Base-by-base conservation (phyloP, 1,140 invertebrate genomes). In the Berghia stephanieae region DNA sequence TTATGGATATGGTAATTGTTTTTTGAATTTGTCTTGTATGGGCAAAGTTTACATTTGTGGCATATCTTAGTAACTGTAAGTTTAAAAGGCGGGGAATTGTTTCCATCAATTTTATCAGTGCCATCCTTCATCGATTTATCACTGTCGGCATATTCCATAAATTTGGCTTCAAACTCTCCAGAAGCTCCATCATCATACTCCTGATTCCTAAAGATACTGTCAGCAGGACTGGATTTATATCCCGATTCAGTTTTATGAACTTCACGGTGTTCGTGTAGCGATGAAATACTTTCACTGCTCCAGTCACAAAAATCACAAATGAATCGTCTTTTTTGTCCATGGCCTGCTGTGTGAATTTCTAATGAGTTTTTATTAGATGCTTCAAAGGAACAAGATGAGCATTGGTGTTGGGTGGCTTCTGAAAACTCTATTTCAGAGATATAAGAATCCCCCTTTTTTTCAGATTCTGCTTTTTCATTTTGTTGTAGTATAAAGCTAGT, bases 281-380 rank as follows among this genome's bases (percentile, higher is more conserved):
- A 77, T 42, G 83, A 84, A 5, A 87, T 78, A 63, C 83, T 71
- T 63, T 87, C 83, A 52, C 84, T 81, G 76, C 85, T 87, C 86
- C 86, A 87, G 77, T 87, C 85, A 78, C 87, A 88, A 75, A 80
- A 85, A 68, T 88, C 86, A 79, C 87, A 88, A 24, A 83, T 84
- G 68, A 84, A 87, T 27, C 84, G 83, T 8, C 78, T 80, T 70
- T 83, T 84, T 21, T 82, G 46, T 3, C 83, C 85, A 81, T 88
- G 87, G 79, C 85, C 83, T 42, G 79, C 78, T 18, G 81, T 80
- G 72, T 88, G 87, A 27, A 82, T 83, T 70, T 82, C 82, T 55
- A 82, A 86, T 70, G 82, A 82, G 55, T 83, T 82, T 18, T 84
- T 71, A 21, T 81, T 80, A 66, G 83, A 81, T 43, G 83, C 83